Evolutionary conservation across 2,797 vertebrate genomes (phyloP), one percentile per base, ranked within the genome.

Genomic region (Catostomus latipinnis): DNA sequence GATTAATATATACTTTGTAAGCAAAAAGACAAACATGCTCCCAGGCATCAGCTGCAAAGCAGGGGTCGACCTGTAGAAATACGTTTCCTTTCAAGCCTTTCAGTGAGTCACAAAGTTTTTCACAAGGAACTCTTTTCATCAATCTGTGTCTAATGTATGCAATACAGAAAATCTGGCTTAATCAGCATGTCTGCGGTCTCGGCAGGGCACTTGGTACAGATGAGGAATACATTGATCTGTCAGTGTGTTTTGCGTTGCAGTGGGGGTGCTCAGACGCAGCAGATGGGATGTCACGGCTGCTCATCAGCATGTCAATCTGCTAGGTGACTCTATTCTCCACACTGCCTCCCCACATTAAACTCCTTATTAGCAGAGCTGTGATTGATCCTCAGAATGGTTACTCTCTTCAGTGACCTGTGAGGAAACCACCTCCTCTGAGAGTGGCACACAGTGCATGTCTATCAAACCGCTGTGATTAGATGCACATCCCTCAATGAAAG

Each of bases 281-380:
- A 85, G 82, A 90, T 90, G 87, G 88, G 88, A 89, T 89, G 90
- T 92, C 91, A 89, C 66, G 84, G 79, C 67, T 87, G 86, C 78
- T 90, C 78, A 90, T 70, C 66, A 70, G 81, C 62, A 70, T 87
- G 90, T 90, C 89, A 90, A 81, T 92, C 91, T 89, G 61, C 79
- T 50, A 61, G 86, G 77, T 63, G 81, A 87, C 88, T 91, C 89
- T 89, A 86, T 91, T 93, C 88, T 91, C 86, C 82, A 70, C 16
- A 85, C 89, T 88, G 91, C 90, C 92, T 88, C 83, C 87, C 91
- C 81, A 58, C 81, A 91, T 92, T 90, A 92, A 82, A 14, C 85
- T 89, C 84, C 81, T 86, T 85, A 88, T 88, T 85, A 87, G 81
- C 67, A 60, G 61, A 73, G 66, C 43, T 43, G 58, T 73, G 85